These are phyloP conservation scores for Castor canadensis DNA, from an alignment of 2,113 vertebrate species.

Conservation along the genomic window DNA sequence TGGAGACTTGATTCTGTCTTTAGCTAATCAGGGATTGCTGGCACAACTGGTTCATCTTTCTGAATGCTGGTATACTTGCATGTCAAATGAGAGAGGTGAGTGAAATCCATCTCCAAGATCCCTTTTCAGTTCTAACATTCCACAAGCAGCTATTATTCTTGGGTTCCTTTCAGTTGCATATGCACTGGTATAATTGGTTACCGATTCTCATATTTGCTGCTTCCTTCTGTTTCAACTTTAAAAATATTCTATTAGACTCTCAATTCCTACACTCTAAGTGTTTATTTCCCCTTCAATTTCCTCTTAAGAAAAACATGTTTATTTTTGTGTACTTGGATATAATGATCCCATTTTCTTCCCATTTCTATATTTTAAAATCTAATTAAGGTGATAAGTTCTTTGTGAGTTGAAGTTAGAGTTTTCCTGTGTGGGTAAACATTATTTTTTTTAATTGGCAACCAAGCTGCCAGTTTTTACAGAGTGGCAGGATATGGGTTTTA, in stretches of 20 bases:
- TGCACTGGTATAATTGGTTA: constrained; percentile 47
- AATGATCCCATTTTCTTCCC: constrained; percentile 63
- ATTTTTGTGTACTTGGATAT: constrained; percentile 52
- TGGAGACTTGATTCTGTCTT: neutral
- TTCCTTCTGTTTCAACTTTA: constrained; percentile 52
- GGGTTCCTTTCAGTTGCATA: neutral
- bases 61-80: neutral
- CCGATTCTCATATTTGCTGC: constrained; percentile 46
- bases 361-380: constrained; percentile 75
- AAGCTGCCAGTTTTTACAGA: constrained; percentile 67
- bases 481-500: constrained; percentile 73
- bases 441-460: constrained; percentile 70
- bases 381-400: constrained; percentile 71
- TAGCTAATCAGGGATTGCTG: neutral
- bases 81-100: constrained; percentile 57
- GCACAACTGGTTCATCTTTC: constrained; percentile 27
- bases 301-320: constrained; percentile 65
- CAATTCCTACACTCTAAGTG: neutral
- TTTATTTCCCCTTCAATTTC: constrained; percentile 57
- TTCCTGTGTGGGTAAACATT: constrained; percentile 70
- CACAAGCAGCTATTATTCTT: constrained; percentile 36
- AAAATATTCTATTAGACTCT: constrained; percentile 21
- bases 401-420: constrained; percentile 56
- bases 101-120: constrained; percentile 69
- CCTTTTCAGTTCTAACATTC: constrained; percentile 66